These are phyloP conservation scores for Eugnorisma glareosa DNA, from an alignment of 2,888 invertebrate genomes.

Conservation along the genomic window DNA sequence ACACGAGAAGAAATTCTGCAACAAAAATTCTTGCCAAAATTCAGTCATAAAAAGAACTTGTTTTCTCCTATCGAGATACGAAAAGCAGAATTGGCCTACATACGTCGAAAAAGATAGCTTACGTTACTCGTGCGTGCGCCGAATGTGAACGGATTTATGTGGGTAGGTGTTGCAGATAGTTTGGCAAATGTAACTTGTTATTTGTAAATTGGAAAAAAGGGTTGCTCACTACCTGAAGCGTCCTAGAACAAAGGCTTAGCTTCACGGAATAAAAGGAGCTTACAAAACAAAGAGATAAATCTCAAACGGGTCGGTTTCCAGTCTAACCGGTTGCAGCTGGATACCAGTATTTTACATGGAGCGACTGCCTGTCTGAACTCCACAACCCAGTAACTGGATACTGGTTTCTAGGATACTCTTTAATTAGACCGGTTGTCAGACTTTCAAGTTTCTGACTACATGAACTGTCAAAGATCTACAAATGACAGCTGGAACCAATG, in stretches of 20 bases:
- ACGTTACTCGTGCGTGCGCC: conserved; percentile 58
- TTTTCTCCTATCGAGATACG: conserved; percentile 31
- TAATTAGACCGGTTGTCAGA: neutral
- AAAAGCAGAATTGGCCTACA: conserved; percentile 60
- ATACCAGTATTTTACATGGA: neutral
- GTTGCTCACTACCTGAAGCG: conserved; percentile 70
- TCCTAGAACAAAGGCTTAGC: conserved; percentile 70
- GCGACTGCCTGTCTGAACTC: neutral
- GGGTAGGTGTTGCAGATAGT: conserved; percentile 64
- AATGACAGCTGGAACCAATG: neutral
- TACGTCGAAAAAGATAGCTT: conserved; percentile 58
- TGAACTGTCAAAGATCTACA: neutral
- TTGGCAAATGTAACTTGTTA: conserved; percentile 72
- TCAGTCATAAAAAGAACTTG: conserved; percentile 46
- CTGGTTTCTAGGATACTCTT: neutral
- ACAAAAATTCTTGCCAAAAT: conserved; percentile 37
- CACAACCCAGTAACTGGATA: neutral
- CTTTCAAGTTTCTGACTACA: neutral
- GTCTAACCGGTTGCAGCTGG: neutral
- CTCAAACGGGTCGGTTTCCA: conserved; percentile 47
- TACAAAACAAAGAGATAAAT: conserved; percentile 69
- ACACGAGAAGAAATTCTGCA: conserved; percentile 9
- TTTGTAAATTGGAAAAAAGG: conserved; percentile 74
- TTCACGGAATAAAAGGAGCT: conserved; percentile 68
- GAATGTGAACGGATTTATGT: conserved; percentile 69